Evolutionary conservation across 2,888 invertebrate species (phyloP).

Genomic region (Ophion costatus): DNA sequence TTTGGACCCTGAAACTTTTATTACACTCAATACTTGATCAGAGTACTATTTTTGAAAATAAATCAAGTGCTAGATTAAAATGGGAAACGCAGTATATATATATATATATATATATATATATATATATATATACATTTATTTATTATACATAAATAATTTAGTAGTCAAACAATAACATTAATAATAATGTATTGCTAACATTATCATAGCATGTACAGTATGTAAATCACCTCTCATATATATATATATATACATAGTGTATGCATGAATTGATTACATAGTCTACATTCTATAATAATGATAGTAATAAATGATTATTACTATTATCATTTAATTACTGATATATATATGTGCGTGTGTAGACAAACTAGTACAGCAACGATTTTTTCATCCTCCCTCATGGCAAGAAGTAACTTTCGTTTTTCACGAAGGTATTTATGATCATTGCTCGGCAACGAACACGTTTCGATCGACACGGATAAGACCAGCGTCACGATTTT

Average conservation of each 20-base stretch:
- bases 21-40: too few species aligned
- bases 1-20: too few species aligned
- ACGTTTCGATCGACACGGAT: constrained; percentile 26
- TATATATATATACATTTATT: background rate
- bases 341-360: background rate
- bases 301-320: background rate
- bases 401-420: constrained; percentile 40
- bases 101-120: too few species aligned
- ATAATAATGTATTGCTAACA: too few species aligned
- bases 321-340: background rate
- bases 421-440: constrained; percentile 51
- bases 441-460: constrained; percentile 33
- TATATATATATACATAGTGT: too few species aligned
- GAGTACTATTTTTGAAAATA: too few species aligned
- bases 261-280: too few species aligned
- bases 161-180: too few species aligned
- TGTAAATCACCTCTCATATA: background rate
- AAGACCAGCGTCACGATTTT: constrained; percentile 45
- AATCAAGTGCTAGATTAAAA: too few species aligned
- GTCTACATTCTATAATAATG: background rate
- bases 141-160: background rate
- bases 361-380: background rate
- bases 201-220: background rate
- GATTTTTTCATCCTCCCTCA: constrained; percentile 30
- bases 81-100: too few species aligned